Percentiles rank a stretch among this genome's conserved stretches.
Evolutionary conservation across 2,888 invertebrate genomes (phyloP).

Genomic region (Rotaria macrura): DNA sequence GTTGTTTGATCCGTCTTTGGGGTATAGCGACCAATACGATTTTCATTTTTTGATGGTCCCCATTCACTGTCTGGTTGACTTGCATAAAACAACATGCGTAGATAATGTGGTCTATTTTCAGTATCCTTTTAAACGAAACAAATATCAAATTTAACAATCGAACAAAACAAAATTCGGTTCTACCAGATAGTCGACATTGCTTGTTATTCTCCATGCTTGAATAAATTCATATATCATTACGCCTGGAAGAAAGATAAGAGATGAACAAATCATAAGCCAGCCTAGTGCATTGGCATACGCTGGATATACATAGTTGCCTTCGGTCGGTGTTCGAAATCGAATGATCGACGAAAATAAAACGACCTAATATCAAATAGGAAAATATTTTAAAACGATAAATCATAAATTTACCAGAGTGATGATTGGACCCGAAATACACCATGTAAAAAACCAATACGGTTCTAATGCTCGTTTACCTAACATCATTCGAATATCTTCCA

Average conservation of each 20-base stretch:
- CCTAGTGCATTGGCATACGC: neutral
- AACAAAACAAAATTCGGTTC: neutral
- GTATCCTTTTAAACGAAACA: neutral
- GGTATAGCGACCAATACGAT: neutral
- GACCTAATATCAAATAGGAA: neutral
- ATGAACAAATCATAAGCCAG: neutral
- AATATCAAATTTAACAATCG: too few species aligned
- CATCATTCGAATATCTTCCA: slow-evolving; percentile 20
- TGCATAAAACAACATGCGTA: neutral
- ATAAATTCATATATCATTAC: slow-evolving; percentile 2
- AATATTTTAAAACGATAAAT: neutral
- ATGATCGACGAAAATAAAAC: neutral
- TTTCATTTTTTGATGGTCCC: neutral
- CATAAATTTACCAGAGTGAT: neutral
- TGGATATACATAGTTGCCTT: neutral
- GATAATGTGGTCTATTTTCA: neutral
- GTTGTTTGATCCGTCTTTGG: too few species aligned
- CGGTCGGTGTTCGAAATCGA: neutral
- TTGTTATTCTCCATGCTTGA: neutral
- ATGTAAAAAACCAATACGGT: slow-evolving; percentile 32
- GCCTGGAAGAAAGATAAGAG: neutral
- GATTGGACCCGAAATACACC: neutral
- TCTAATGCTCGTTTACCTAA: neutral
- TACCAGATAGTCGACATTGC: neutral
- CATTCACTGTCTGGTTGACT: neutral